A percentile compares a stretch with the other conserved stretches of the same genome.
Evolutionary conservation across 2,888 invertebrate species (phyloP).

Genomic region (Hipparchia sbordonii): DNA sequence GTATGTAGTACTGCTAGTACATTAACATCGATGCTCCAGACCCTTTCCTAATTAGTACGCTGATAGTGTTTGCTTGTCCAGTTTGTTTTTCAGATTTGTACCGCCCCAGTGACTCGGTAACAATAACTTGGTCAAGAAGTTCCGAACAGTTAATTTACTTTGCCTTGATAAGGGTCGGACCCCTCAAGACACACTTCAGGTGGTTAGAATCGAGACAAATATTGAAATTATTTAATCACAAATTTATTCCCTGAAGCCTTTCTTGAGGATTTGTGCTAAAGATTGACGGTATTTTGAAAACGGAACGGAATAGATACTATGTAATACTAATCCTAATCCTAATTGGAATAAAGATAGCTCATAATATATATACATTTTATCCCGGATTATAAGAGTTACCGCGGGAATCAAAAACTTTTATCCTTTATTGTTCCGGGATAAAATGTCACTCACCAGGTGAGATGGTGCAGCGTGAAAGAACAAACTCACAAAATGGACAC

Average conservation of each 20-base stretch:
- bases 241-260: conserved; percentile 22
- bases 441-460: too few species aligned
- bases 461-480: too few species aligned
- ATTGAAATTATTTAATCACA: conserved; percentile 52
- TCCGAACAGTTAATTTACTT: conserved; percentile 78
- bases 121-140: conserved; percentile 81
- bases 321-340: too few species aligned
- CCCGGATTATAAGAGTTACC: too few species aligned
- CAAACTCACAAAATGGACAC: too few species aligned
- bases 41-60: conserved; percentile 56
- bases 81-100: conserved; percentile 67
- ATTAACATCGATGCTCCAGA: neutral
- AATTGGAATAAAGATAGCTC: too few species aligned
- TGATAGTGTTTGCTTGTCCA: conserved; percentile 63
- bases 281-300: neutral
- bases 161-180: conserved; percentile 73
- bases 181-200: conserved; percentile 66
- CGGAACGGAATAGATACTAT: too few species aligned
- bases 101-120: conserved; percentile 57
- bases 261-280: conserved; percentile 24
- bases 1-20: too few species aligned
- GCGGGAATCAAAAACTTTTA: too few species aligned
- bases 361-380: too few species aligned
- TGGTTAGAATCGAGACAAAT: conserved; percentile 67
- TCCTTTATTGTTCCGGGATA: too few species aligned